Evolutionary conservation across 2,888 invertebrate species (phyloP).

Genomic region (Sinotaia quadrata): DNA sequence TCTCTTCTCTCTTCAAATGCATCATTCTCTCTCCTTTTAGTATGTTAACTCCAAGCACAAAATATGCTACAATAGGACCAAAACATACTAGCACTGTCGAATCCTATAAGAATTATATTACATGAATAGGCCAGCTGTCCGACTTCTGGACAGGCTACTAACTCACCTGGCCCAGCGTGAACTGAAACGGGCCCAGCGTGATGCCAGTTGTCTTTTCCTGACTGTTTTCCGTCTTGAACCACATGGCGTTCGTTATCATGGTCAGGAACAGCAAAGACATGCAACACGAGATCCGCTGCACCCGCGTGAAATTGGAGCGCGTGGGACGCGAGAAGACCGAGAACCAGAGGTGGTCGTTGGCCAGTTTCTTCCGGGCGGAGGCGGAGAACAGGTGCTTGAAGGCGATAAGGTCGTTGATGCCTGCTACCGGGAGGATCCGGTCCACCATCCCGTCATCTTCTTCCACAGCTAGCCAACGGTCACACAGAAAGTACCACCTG

Average conservation of each 20-base stretch:
- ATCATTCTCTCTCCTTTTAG: too few relatives aligned
- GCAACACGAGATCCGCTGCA: slow-evolving; percentile 71
- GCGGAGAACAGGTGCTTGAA: slow-evolving; percentile 70
- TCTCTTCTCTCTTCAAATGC: too few relatives aligned
- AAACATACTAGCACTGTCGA: too few relatives aligned
- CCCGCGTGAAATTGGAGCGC: slow-evolving; percentile 69
- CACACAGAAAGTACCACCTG: slow-evolving; percentile 69
- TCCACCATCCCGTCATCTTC: slow-evolving; percentile 71
- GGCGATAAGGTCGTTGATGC: slow-evolving; percentile 67
- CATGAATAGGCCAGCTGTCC: neutral
- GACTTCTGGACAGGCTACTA: neutral
- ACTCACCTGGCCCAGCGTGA: slow-evolving; percentile 71
- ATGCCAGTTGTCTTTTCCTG: slow-evolving; percentile 58
- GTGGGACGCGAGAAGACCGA: slow-evolving; percentile 71
- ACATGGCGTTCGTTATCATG: slow-evolving; percentile 73
- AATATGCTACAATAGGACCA: too few relatives aligned
- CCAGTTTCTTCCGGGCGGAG: slow-evolving; percentile 70
- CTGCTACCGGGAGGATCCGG: slow-evolving; percentile 70
- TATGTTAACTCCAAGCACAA: too few relatives aligned
- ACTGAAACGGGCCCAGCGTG: slow-evolving; percentile 72
- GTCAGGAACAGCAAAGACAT: slow-evolving; percentile 70
- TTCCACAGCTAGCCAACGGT: slow-evolving; percentile 71
- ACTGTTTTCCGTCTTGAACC: slow-evolving; percentile 61
- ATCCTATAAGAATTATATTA: too few relatives aligned
- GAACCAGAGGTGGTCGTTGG: slow-evolving; percentile 72